Evolutionary conservation across 2,113 vertebrate species (phyloP).

Genomic region (Gnathonemus longibarbis): DNA sequence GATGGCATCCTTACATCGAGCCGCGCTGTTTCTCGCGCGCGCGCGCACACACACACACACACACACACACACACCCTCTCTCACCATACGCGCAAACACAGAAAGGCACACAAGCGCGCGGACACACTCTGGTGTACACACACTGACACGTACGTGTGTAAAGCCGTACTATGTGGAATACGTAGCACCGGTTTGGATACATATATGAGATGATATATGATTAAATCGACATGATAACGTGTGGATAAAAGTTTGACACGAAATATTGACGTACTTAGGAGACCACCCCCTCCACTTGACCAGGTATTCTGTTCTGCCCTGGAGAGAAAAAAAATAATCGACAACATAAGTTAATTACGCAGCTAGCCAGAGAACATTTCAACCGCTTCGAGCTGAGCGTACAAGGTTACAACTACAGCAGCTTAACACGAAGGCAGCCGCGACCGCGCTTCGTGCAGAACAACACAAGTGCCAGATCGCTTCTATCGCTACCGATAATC

Average conservation of each 20-base stretch:
- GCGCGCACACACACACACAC: not conserved
- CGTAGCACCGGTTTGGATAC: too few relatives aligned
- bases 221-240: not conserved
- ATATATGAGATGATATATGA: not conserved
- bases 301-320: slow-evolving; percentile 89
- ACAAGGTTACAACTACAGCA: not conserved
- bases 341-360: slow-evolving; percentile 15
- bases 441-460: slow-evolving; percentile 45
- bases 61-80: not conserved
- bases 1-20: slow-evolving; percentile 39
- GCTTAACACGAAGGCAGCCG: not conserved
- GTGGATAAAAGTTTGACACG: slow-evolving; percentile 16
- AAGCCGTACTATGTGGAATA: not conserved
- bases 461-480: slow-evolving; percentile 54
- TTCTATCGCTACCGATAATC: not conserved
- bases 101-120: slow-evolving; percentile 2
- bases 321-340: slow-evolving; percentile 36
- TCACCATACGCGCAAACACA: not conserved
- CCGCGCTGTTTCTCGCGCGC: not conserved
- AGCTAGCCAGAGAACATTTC: not conserved
- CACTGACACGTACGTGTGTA: not conserved
- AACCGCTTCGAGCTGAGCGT: not conserved
- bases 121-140: slow-evolving; percentile 6
- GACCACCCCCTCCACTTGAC: slow-evolving; percentile 96
- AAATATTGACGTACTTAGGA: slow-evolving; percentile 73